These are phyloP conservation scores for Apaloderma vittatum DNA, from an alignment of 2,113 vertebrate genomes.

Conservation along the genomic window DNA sequence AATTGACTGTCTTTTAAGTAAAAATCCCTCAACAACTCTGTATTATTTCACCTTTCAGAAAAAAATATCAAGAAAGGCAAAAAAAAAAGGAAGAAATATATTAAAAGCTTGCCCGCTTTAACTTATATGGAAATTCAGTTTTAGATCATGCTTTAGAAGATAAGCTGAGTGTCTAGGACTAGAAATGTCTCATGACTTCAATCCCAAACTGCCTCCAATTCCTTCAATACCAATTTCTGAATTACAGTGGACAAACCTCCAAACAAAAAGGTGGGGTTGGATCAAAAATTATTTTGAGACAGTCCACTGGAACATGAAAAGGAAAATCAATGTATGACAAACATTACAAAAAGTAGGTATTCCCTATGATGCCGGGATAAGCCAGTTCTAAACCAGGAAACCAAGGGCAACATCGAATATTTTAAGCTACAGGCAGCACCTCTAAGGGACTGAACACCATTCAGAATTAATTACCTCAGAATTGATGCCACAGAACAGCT, in stretches of 20 bases:
- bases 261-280: not conserved
- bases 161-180: not conserved
- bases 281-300: slow-evolving; percentile 2
- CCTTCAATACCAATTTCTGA: slow-evolving; percentile 24
- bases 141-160: not conserved
- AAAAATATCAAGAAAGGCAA: not conserved
- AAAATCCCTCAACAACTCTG: not conserved
- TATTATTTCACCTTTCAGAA: not conserved
- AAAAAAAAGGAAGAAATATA: not conserved
- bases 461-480: not conserved
- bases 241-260: slow-evolving; percentile 35
- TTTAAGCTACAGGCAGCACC: not conserved
- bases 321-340: not conserved
- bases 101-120: not conserved
- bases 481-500: not conserved
- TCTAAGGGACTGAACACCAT: not conserved
- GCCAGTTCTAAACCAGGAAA: not conserved
- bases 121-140: slow-evolving; percentile 20
- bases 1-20: not conserved
- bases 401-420: not conserved
- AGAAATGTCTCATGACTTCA: not conserved
- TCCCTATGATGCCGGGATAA: not conserved
- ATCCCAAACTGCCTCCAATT: not conserved
- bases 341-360: not conserved
- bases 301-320: not conserved